Percentiles rank a stretch among this genome's conserved stretches.
Conservation (phyloP, 2,888 invertebrate species). For the Phengaris alcon region DNA sequence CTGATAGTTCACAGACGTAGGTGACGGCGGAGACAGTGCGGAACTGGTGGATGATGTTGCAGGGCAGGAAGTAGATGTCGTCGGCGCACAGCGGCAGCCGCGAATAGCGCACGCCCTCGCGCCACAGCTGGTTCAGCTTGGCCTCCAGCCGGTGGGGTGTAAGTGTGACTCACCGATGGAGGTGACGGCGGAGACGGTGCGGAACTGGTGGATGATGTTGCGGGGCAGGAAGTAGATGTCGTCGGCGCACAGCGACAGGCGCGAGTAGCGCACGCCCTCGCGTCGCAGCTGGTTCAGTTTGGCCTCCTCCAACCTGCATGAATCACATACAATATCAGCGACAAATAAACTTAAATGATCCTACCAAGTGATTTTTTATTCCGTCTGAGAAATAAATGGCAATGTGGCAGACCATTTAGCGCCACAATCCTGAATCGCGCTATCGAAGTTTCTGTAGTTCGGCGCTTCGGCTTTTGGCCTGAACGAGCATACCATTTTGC, state of each 20-base stretch:
- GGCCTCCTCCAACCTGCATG: constrained; percentile 95
- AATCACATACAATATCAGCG: not conserved
- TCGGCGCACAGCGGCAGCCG: constrained; percentile 94
- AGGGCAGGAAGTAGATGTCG: constrained; percentile 98
- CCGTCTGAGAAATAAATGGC: too few species aligned
- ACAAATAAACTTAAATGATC: not conserved
- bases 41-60: constrained; percentile 99
- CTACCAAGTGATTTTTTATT: too few species aligned
- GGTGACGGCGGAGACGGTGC: constrained; percentile 96
- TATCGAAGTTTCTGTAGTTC: too few species aligned
- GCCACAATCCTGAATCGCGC: too few species aligned
- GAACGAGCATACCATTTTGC: too few species aligned
- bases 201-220: constrained; percentile 98
- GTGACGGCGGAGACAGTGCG: constrained; percentile 96
- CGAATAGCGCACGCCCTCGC: constrained; percentile 96
- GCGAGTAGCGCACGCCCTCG: constrained; percentile 95
- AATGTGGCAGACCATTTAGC: too few species aligned
- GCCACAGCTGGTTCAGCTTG: constrained; percentile 94
- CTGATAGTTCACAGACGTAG: constrained; percentile 84
- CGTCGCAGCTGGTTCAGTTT: constrained; percentile 96
- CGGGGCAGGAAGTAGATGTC: constrained; percentile 98
- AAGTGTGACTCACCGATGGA: constrained; percentile 84
- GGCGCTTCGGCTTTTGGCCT: too few species aligned
- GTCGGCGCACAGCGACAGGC: constrained; percentile 94
- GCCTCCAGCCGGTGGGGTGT: constrained; percentile 81